A percentile compares a stretch with the other conserved stretches of the same genome.
These are phyloP conservation scores for Siniperca obscura DNA, from an alignment of 2,797 vertebrate genomes.

Conservation along the genomic window DNA sequence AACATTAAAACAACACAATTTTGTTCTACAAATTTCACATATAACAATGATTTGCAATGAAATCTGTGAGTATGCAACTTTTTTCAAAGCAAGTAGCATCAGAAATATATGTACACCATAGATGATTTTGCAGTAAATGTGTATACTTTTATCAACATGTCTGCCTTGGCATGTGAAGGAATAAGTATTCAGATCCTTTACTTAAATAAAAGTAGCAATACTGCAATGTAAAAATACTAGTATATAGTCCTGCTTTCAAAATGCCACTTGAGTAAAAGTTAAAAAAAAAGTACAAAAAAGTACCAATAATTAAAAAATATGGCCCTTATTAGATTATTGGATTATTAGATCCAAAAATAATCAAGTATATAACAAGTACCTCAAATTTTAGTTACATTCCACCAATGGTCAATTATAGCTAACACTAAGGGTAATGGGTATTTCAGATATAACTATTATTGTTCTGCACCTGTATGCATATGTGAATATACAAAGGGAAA, in stretches of 20 bases:
- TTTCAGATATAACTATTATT: not conserved
- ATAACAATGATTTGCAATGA: not conserved
- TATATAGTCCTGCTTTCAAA: no score
- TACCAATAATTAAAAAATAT: not conserved
- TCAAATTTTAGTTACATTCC: not conserved
- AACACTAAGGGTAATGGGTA: not conserved
- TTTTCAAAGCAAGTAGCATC: not conserved
- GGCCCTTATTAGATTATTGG: not conserved
- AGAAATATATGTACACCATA: not conserved
- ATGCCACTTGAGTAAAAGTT: not conserved
- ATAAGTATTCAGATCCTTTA: not conserved
- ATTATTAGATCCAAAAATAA: not conserved
- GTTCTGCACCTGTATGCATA: not conserved
- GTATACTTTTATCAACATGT: not conserved
- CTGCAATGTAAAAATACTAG: not conserved
- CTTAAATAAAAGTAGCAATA: not conserved
- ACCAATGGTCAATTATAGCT: not conserved
- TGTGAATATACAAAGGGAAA: not conserved
- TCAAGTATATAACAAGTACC: not conserved
- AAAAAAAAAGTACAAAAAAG: not conserved
- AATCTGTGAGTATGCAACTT: not conserved
- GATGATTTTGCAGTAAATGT: not conserved
- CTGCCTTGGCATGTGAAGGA: not conserved
- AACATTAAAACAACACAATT: constrained; percentile 9
- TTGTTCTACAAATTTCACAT: not conserved